Evolutionary conservation across 2,797 vertebrate species (phyloP).

Genomic region (Acanthiza pusilla): DNA sequence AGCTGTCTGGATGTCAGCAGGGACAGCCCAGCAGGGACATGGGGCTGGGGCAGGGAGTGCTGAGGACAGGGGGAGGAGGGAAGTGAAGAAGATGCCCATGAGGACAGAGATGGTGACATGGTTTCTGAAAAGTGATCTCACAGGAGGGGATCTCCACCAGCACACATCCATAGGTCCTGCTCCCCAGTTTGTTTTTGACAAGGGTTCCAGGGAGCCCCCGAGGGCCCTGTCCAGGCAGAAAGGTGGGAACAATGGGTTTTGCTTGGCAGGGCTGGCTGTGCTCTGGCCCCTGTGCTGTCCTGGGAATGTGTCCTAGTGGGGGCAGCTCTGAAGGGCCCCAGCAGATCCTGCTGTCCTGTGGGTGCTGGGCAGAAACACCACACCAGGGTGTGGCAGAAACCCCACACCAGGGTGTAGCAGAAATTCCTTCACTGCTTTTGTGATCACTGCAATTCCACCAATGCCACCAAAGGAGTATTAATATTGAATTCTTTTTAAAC

Average conservation of each 20-base stretch:
- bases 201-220: not conserved
- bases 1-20: not conserved
- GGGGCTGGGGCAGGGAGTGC: not conserved
- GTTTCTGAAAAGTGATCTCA: not conserved
- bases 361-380: too few species aligned
- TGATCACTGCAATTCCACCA: not conserved
- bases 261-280: not conserved
- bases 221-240: not conserved
- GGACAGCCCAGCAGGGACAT: not conserved
- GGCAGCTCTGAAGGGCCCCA: not conserved
- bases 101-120: not conserved
- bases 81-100: not conserved
- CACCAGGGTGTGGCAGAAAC: not conserved
- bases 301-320: not conserved
- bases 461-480: not conserved
- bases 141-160: not conserved
- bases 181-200: not conserved
- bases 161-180: not conserved
- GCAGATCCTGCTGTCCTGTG: not conserved
- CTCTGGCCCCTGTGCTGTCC: not conserved
- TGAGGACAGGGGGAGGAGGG: not conserved
- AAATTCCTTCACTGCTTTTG: too few species aligned
- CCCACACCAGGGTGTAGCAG: too few species aligned
- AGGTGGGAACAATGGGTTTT: accelerated
- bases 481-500: not conserved